These are phyloP conservation scores for Conus ventricosus DNA, from an alignment of 1,140 invertebrate genomes.

Conservation along the genomic window DNA sequence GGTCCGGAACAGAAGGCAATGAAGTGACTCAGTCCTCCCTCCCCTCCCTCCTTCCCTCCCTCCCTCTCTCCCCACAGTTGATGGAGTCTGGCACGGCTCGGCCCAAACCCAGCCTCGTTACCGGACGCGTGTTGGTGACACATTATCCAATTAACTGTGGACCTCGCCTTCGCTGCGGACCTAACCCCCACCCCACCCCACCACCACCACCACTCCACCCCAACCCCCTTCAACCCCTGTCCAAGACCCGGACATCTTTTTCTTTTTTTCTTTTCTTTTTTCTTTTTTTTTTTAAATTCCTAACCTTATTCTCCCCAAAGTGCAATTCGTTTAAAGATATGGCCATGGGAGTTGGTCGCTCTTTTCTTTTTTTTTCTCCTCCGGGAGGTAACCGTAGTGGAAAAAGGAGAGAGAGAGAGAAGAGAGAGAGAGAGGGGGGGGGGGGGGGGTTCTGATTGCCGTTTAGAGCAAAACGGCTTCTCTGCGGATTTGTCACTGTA, in stretches of 20 bases:
- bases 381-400: background rate
- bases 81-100: background rate
- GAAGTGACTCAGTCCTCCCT: conserved; percentile 15
- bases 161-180: conserved; percentile 25
- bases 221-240: no score
- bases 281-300: background rate
- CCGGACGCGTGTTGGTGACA: conserved; percentile 9
- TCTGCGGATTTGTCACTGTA: conserved; percentile 18
- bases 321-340: conserved; percentile 28
- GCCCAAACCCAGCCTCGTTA: background rate
- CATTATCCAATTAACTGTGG: conserved; percentile 31
- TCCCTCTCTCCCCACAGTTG: background rate
- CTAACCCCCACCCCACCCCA: background rate
- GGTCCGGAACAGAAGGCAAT: background rate
- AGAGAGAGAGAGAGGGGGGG: no score
- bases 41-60: no score
- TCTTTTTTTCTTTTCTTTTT: no score
- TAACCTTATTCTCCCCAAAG: background rate
- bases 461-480: background rate
- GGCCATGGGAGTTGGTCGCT: background rate
- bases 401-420: background rate
- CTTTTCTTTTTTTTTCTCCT: background rate
- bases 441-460: background rate
- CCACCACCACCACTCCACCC: no score
- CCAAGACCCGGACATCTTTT: no score